Evolutionary conservation across 2,797 vertebrate species (phyloP), one percentile per base, ranked within the genome.

Genomic region (Pelochelys cantorii): DNA sequence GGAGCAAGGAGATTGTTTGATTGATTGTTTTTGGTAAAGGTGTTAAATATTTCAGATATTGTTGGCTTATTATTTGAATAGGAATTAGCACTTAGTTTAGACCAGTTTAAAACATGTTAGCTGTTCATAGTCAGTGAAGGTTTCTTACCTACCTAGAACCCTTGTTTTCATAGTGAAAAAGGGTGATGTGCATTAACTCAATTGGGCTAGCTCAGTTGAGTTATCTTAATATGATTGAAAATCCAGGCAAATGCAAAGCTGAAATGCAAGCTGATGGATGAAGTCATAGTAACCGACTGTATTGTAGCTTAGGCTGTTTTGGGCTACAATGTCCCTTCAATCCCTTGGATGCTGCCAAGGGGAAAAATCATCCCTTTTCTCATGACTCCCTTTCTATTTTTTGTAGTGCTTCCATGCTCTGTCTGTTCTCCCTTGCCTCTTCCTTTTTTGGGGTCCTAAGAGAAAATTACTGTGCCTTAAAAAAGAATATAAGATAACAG

Each of bases 261-360:
- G 42, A 31, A 0, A 2, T 31, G 11, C 11, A 18, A 8, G 78
- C 48, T 84, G 54, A 11, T 11, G 0, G 2, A 5, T 0, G 14
- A 14, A 87, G 71, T 71, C 52, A n/a, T 82, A 12, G 1, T 5
- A 20, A 2, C 20, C 42, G 12, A 18, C n/a, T 60, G 10, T 34
- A 7, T 68, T 68, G 12, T 75, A 53, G 52, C 54, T 10, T 17
- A 7, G 54, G 25, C 12, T 27, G 1, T 27, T 75, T 29, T 22
- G 42, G 3, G 34, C 62, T 77, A 42, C 34, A 62, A 3, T 53
- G 65, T 71, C 34, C 20, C n/a, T n/a, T 37, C 18, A 22, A n/a
- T 34, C 65, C 34, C 65, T n/a, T 34, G 65, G 18, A 71, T 37
- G 2, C 34, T 71, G 34, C n/a, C 34, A 37, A 68, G n/a, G 65